Evolutionary conservation across 2,797 vertebrate species (phyloP).

Genomic region (Poeciliopsis gracilis): DNA sequence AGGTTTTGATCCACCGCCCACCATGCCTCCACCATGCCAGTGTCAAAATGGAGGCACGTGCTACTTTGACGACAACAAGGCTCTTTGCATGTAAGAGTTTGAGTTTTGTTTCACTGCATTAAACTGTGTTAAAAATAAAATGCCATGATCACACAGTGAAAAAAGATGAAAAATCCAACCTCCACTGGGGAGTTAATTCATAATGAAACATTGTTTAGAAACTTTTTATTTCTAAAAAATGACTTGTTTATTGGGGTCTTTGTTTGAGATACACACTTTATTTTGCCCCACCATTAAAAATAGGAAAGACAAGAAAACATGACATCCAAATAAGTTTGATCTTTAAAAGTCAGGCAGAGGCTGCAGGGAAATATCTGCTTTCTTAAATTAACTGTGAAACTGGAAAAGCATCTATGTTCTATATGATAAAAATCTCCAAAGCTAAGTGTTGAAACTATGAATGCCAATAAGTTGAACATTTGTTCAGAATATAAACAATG

Average conservation of each 20-base stretch:
- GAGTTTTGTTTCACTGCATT: neutral
- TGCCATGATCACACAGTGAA: neutral
- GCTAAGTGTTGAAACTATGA: neutral
- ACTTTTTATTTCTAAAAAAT: neutral
- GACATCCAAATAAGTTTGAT: neutral
- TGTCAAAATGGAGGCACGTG: constrained; percentile 78
- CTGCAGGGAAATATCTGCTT: neutral
- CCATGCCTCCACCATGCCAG: constrained; percentile 76
- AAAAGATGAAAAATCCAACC: neutral
- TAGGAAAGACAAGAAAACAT: neutral
- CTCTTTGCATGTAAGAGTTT: constrained; percentile 75
- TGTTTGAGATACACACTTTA: neutral
- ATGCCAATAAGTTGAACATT: neutral
- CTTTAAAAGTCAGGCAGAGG: neutral
- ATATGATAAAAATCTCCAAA: neutral
- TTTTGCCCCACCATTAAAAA: neutral
- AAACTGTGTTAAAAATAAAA: neutral
- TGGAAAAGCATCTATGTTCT: neutral
- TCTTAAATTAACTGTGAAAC: neutral
- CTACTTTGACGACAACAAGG: constrained; percentile 75
- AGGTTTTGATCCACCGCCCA: constrained; percentile 75
- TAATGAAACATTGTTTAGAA: neutral
- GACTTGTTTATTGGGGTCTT: neutral
- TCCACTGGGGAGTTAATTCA: neutral
- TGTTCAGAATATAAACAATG: neutral